Evolutionary conservation across 2,113 vertebrate genomes (phyloP), one percentile per base, ranked within the genome.

Genomic region (Rhipidura dahli): DNA sequence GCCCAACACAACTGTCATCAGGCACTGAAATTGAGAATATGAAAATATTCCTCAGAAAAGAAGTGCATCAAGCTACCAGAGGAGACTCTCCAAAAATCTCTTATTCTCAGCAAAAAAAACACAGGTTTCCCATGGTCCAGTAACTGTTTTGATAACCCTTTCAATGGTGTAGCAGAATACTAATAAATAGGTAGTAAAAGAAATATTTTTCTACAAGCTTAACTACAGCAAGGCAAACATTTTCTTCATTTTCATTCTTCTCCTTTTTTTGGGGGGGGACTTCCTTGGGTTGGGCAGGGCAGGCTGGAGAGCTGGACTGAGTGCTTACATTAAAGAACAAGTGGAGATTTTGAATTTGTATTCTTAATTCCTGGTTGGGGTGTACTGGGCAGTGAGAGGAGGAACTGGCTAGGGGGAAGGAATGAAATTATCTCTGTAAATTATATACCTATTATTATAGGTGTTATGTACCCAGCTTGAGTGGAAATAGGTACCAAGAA

Each of bases 131-230:
- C 56, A 65, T 53, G 53, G 65, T 35, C 69, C 11, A 26, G 16
- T 7, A 49, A 82, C 49, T 68, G 44, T 82, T 87, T 91, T 57
- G 33, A 65, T 89, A 96, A 96, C 69, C 30, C 37, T 76, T 77
- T 53, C 35, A 61, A 24, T 45, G 39, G 33, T 80, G 35, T 39
- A 77, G 30, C 35, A 73, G 57, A 72, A 76, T 40, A 45, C 14
- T 64, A 87, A 87, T 27, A 90, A 76, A 95, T 30, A 80, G 61
- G 84, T 69, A 91, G 65, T 39, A 64, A 87, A 89, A 42, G 56
- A 71, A 91, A 84, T 84, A 51, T 64, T 87, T 85, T 70, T 51
- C 39, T 85, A 30, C 45, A 69, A n/a, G 24, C 37, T 87, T 50
- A 78, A 85, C 44, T 82, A 57, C 7, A 92, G 59, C 42, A 53